Evolutionary conservation across 2,113 vertebrate genomes (phyloP).

Genomic region (Nothobranchius furzeri): DNA sequence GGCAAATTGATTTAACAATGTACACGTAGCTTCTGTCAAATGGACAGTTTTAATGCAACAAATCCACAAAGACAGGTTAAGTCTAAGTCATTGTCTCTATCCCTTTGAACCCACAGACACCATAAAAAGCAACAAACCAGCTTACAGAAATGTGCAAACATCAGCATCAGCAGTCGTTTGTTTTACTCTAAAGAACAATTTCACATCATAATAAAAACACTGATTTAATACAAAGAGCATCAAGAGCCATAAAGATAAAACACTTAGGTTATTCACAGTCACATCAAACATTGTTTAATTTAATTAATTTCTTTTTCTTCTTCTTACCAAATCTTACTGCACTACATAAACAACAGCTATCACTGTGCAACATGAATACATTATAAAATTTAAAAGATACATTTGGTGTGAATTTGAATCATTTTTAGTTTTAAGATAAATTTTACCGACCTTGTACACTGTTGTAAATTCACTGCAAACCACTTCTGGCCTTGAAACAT

Average conservation of each 20-base stretch:
- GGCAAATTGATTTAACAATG: no score
- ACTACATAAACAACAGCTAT: neutral
- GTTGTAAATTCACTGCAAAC: no score
- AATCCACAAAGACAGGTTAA: neutral
- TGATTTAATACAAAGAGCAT: neutral
- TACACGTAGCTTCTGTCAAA: no score
- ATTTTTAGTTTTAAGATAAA: neutral
- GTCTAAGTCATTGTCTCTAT: neutral
- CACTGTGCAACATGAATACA: neutral
- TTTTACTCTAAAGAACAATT: neutral
- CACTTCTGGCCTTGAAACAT: no score
- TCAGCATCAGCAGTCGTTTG: neutral
- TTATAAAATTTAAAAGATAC: no score
- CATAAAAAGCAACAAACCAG: neutral
- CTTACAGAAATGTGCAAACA: slow-evolving; percentile 11
- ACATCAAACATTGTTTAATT: neutral
- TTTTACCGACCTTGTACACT: no score
- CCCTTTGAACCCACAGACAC: neutral
- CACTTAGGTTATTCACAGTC: neutral
- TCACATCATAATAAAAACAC: neutral
- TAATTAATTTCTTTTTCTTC: neutral
- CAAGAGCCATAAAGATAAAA: neutral
- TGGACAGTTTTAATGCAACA: no score
- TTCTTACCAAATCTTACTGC: neutral
- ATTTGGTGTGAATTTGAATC: neutral